Base-by-base conservation (phyloP, 2,888 invertebrate genomes). In the Parelbella ahira region DNA sequence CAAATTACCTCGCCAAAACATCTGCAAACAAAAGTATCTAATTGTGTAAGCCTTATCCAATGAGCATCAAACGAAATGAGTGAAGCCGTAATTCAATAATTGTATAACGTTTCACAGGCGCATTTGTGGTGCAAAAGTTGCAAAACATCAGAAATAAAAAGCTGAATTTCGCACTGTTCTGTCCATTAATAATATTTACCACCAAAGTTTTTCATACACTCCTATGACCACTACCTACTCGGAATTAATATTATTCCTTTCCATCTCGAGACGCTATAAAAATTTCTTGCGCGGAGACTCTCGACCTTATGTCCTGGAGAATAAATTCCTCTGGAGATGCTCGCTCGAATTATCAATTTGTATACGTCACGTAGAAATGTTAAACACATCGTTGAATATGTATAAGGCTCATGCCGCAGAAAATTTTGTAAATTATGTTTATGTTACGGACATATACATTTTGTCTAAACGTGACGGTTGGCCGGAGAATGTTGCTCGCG, bases 1-100 rank as follows among this genome's bases (percentile, higher is more conserved):
- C 83, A 81, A 54, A 49, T 45, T 44, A 43, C 39, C 42, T 54
- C 48, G 41, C 27, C 10, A 33, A 25, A 8, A 34, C 15, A 41
- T 15, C 20, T 20, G 33, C 15, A 19, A 12, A 27, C 5, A 19
- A 30, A 39, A 25, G 27, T 41, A 13, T 39, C 19, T 9, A 39
- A 20, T 32, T 30, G 27, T 28, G 25, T 32, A 3, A 30, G n/a
- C 15, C 15, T 7, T 18, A 18, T 18, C 19, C 8, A 15, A 10
- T 10, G n/a, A 25, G 25, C n/a, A 30, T 38, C 18, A 29, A 8
- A 18, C 12, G n/a, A 28, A 4, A 28, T 12, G 27, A 8, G 8
- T 5, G 2, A 15, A n/a, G n/a, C n/a, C n/a, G n/a, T n/a, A n/a
- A n/a, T n/a, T n/a, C n/a, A n/a, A n/a, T n/a, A n/a, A n/a, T n/a